Evolutionary conservation across 2,113 vertebrate genomes (phyloP), one percentile per base, ranked within the genome.

Genomic region (Solea senegalensis): DNA sequence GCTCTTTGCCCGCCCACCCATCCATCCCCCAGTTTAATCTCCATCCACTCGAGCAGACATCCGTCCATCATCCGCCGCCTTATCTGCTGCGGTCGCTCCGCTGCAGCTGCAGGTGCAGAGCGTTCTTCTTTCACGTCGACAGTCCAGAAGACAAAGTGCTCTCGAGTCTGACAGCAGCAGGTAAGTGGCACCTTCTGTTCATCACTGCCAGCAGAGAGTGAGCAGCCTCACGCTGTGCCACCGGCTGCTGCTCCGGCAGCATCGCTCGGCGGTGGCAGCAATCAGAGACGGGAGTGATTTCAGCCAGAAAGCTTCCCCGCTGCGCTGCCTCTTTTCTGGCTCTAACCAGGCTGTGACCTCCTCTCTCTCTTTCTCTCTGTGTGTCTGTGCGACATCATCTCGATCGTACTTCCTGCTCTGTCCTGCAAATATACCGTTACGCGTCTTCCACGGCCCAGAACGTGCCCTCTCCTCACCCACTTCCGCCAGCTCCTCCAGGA

Each of bases 141-240:
- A 72, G 70, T 21, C 55, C 59, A 69, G 39, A 74, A 69, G 74
- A 76, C 80, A 82, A 76, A 82, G 74, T 75, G 77, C 67, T 67
- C 67, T 78, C 11, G 41, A 75, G 68, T 46, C 64, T 81, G 84
- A 75, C 81, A 72, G 73, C 62, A 34, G 69, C 76, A 81, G 72
- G 67, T 85, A 82, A 75, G 67, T 79, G 74, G 71, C 73, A 68
- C 69, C 80, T 65, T 58, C 21, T 72, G 73, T 69, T 82, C 65
- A 58, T 77, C 82, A 65, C 46, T 65, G 62, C 73, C 65, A 65
- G 69, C 41, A 44, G 43, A 65, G 64, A 39, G 65, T 2, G 63
- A 74, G 63, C 63, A 15, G 66, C 64, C 40, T n/a, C 75, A 26
- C 39, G n/a, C 75, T 49, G 75, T 0, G 80, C 57, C 76, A 49